phyloP scores from a whole-genome alignment of 1,140 invertebrate genomes.

The Belonocnema kinseyi region DNA sequence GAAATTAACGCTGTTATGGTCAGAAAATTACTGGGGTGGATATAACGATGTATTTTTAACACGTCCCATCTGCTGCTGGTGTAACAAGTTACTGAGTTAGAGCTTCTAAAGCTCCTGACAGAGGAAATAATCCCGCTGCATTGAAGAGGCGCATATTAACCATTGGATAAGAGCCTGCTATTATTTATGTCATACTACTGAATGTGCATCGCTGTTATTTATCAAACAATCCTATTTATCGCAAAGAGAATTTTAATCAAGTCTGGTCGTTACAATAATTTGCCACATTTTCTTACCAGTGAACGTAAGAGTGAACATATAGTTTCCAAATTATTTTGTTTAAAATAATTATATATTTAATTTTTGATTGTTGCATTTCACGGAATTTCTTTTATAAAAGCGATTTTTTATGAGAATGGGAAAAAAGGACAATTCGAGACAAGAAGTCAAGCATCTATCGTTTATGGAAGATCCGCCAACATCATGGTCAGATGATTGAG shows the following conservation, averaged over 20 bases:
- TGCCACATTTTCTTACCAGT: no score
- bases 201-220: no score
- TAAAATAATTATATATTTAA: no score
- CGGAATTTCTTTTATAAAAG: no score
- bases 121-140: background rate
- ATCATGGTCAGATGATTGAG: conserved; percentile 57
- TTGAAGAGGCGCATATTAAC: background rate
- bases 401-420: background rate
- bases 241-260: no score
- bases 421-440: background rate
- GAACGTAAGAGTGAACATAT: no score
- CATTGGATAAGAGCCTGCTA: no score
- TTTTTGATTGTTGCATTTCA: no score
- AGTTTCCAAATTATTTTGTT: no score
- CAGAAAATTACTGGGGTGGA: conserved; percentile 7
- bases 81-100: conserved; percentile 20
- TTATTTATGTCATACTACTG: no score
- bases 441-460: conserved; percentile 38
- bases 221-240: no score
- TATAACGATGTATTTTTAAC: conserved; percentile 43
- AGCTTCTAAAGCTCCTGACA: conserved; percentile 4
- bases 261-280: no score
- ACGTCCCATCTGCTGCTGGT: conserved; percentile 1
- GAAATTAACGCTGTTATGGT: conserved; percentile 29
- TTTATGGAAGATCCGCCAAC: conserved; percentile 51